Conservation (phyloP, 2,113 vertebrate species). For the Clarias gariepinus region DNA sequence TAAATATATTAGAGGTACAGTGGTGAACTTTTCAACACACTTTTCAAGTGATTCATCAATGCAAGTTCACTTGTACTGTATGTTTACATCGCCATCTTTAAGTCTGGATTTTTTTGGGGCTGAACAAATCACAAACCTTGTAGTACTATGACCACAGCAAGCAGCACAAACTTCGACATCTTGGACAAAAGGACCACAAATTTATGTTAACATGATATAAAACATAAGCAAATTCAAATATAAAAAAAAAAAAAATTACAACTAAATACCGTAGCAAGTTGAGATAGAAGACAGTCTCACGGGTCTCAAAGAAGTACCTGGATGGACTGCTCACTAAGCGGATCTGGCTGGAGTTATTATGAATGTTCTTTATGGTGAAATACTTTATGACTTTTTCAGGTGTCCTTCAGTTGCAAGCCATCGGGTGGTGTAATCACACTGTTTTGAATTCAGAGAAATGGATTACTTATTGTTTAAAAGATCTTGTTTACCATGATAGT, state of each 20-base stretch:
- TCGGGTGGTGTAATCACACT: slow-evolving; percentile 10
- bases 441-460: slow-evolving; percentile 44
- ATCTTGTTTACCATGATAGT: slow-evolving; percentile 26
- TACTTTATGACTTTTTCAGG: neutral
- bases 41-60: neutral
- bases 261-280: slow-evolving; percentile 17
- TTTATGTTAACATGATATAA: neutral
- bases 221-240: neutral
- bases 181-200: slow-evolving; percentile 38
- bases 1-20: neutral
- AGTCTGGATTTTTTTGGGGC: neutral
- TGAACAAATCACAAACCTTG: slow-evolving; percentile 60
- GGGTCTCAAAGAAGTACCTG: slow-evolving; percentile 1
- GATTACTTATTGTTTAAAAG: slow-evolving; percentile 40
- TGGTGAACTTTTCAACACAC: neutral
- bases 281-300: neutral
- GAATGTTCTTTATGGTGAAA: slow-evolving; percentile 20
- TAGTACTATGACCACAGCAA: slow-evolving; percentile 58
- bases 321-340: neutral
- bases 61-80: neutral
- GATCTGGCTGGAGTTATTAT: neutral
- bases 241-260: neutral
- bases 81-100: neutral
- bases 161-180: slow-evolving; percentile 48
- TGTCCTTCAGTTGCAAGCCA: neutral